Evolutionary conservation across 2,888 invertebrate genomes (phyloP), one percentile per base, ranked within the genome.

Genomic region (Empis stercorea): DNA sequence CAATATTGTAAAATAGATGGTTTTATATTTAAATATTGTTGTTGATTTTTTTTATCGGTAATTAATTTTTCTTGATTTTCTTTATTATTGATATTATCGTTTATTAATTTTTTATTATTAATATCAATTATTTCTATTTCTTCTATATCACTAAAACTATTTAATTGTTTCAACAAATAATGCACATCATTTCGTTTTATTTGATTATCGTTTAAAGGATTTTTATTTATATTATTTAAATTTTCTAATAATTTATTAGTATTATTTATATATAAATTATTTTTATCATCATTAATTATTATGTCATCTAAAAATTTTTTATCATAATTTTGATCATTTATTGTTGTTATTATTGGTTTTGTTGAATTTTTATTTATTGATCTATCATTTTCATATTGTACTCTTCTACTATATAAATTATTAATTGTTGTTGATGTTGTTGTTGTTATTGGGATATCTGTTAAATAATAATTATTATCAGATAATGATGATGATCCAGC

Each of bases 131-230:
- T 68, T 64, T 66, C 67, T 68, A 68, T 67, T 66, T 68, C 65
- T 64, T 68, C 67, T 60, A 68, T 68, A 64, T 68, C 68, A 66
- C 66, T 68, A 68, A 67, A 67, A 66, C 68, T 68, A 67, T 68
- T 68, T 65, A 67, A 66, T 65, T 68, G 67, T 67, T 68, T 68
- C 66, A 68, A 66, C 68, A 68, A 68, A 68, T 68, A 68, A 68
- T 68, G 68, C 62, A 68, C 68, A 68, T 68, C 68, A 68, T 66
- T 68, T 65, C 68, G 68, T 66, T 67, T 64, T 57, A 58, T 66
- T 63, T 65, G 65, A 62, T 66, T 64, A 66, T 63, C 66, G 58
- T 63, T 60, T 51, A 50, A 50, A 52, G 53, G 51, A 50, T 52
- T 48, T 51, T 52, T 53, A 50, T 45, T 51, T 53, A 50, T 27